Conservation (phyloP, 2,888 invertebrate species). For the Venusia cambrica region DNA sequence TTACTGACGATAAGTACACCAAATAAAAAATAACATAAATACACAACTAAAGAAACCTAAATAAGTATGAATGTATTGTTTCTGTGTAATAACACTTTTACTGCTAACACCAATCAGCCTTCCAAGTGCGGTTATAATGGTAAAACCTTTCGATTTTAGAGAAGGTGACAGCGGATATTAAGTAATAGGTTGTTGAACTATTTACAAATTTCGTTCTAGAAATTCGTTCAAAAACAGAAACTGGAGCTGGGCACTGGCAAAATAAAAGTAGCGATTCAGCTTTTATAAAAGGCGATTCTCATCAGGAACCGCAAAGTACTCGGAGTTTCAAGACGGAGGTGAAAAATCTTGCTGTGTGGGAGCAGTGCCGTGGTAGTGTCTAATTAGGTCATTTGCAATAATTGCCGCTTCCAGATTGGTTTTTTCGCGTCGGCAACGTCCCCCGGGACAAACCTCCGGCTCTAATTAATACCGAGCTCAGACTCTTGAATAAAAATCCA, state of each 20-base stretch:
- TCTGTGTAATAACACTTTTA: no score
- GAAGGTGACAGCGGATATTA: no score
- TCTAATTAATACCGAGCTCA: slow-evolving; percentile 58
- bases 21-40: no score
- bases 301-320: slow-evolving; percentile 47
- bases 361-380: slow-evolving; percentile 31
- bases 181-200: neutral
- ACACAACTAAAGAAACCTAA: no score
- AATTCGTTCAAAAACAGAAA: no score
- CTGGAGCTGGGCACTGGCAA: slow-evolving; percentile 8
- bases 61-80: no score
- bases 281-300: slow-evolving; percentile 53
- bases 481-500: slow-evolving; percentile 40
- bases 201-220: neutral
- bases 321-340: slow-evolving; percentile 35
- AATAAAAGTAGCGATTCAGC: slow-evolving; percentile 35
- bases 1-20: no score
- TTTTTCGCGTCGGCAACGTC: slow-evolving; percentile 74
- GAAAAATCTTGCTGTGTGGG: slow-evolving; percentile 54
- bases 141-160: no score
- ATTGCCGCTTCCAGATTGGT: slow-evolving; percentile 74
- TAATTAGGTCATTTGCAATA: slow-evolving; percentile 76
- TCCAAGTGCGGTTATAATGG: no score
- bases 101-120: no score
- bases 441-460: slow-evolving; percentile 57